Percentiles rank a stretch among this genome's conserved stretches.
phyloP scores from a whole-genome alignment of 2,797 vertebrate species.

The Cryptoblepharus egeriae region DNA sequence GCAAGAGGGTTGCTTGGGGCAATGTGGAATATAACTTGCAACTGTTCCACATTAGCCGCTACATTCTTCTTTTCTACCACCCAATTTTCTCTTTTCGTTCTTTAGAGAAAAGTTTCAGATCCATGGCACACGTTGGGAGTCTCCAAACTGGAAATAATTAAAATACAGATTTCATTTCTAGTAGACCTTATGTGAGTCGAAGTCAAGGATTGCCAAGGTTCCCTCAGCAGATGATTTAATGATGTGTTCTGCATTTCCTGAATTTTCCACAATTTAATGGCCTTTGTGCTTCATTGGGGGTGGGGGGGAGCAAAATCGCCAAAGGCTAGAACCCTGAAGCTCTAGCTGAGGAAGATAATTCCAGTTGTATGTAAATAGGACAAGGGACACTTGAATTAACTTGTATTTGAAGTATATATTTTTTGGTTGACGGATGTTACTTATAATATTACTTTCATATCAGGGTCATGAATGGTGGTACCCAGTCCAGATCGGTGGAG shows the following conservation, averaged over 20 bases:
- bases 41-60: constrained; percentile 73
- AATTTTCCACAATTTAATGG: constrained; percentile 78
- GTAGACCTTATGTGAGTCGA: constrained; percentile 73
- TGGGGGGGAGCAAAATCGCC: constrained; percentile 41
- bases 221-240: constrained; percentile 74
- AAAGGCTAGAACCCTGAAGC: constrained; percentile 22
- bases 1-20: constrained; percentile 75
- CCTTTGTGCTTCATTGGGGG: constrained; percentile 69
- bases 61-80: constrained; percentile 74
- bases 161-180: constrained; percentile 72
- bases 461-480: not conserved
- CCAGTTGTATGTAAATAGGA: not conserved
- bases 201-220: constrained; percentile 74
- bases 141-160: constrained; percentile 79
- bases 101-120: constrained; percentile 56
- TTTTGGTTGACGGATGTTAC: not conserved
- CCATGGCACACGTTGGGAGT: constrained; percentile 45
- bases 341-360: not conserved
- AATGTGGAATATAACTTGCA: constrained; percentile 68
- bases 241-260: constrained; percentile 79
- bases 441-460: not conserved
- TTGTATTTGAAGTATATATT: not conserved
- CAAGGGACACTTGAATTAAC: not conserved
- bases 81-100: constrained; percentile 70
- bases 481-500: too few species aligned